Percentiles rank a stretch among this genome's conserved stretches.
Evolutionary conservation across 1,140 invertebrate genomes (phyloP).

Genomic region (Pollicipes pollicipes): DNA sequence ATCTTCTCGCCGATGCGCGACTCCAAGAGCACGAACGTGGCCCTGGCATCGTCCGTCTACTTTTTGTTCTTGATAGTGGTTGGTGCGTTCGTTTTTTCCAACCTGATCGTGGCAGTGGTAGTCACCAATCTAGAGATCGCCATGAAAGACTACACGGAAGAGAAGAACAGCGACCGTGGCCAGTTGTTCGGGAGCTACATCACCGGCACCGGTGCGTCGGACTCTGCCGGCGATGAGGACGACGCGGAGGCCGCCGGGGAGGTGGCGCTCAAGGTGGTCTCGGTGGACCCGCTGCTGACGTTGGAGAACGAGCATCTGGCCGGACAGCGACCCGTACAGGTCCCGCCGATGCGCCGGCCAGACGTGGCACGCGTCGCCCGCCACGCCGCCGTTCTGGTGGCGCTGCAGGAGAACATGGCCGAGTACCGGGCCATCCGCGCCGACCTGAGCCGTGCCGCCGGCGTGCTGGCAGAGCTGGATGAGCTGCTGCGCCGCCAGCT

Average conservation of each 20-base stretch:
- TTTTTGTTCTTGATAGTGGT: slow-evolving; percentile 19
- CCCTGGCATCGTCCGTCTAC: slow-evolving; percentile 13
- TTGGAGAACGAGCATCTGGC: slow-evolving; percentile 11
- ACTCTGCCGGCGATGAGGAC: slow-evolving; percentile 9
- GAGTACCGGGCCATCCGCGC: neutral
- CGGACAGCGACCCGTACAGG: slow-evolving; percentile 5
- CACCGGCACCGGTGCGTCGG: slow-evolving; percentile 6
- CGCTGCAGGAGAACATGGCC: neutral
- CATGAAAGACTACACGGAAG: slow-evolving; percentile 13
- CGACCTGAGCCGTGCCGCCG: neutral
- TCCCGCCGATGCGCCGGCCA: slow-evolving; percentile 13
- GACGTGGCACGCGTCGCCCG: slow-evolving; percentile 4
- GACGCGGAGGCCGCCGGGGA: neutral
- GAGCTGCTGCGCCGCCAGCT: neutral
- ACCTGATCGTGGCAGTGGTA: slow-evolving; percentile 22
- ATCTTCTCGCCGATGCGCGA: slow-evolving; percentile 14
- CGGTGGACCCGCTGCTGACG: slow-evolving; percentile 13
- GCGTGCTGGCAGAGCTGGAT: neutral
- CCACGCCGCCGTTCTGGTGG: neutral
- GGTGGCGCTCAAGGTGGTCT: neutral
- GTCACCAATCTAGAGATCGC: slow-evolving; percentile 20
- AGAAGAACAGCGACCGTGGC: slow-evolving; percentile 3
- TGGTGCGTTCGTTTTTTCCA: slow-evolving; percentile 22
- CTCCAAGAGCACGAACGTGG: neutral
- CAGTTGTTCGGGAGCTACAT: neutral